Percentiles rank a stretch among this genome's conserved stretches.
Evolutionary conservation across 2,113 vertebrate species (phyloP).

Genomic region (Centropus unirufus): DNA sequence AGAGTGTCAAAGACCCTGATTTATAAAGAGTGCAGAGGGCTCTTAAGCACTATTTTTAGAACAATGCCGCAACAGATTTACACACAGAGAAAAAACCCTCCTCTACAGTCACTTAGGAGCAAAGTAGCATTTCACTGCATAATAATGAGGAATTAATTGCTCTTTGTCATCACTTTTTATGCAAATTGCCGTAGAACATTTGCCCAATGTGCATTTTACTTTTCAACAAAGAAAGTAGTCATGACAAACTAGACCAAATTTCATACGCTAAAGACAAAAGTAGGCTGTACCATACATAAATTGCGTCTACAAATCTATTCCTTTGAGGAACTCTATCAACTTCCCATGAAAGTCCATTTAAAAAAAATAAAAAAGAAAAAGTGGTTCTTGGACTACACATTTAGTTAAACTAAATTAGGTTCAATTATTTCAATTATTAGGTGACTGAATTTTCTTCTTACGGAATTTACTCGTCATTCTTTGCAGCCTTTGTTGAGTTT

Average conservation of each 20-base stretch:
- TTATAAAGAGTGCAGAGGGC: constrained; percentile 79
- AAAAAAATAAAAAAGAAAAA: neutral
- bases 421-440: constrained; percentile 19
- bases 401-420: constrained; percentile 24
- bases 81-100: constrained; percentile 54
- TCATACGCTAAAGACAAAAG: constrained; percentile 71
- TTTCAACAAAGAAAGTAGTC: constrained; percentile 80
- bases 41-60: constrained; percentile 81
- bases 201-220: constrained; percentile 78
- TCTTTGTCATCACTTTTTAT: constrained; percentile 84
- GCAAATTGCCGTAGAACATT: constrained; percentile 77
- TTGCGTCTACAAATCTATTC: constrained; percentile 57
- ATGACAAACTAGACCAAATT: constrained; percentile 75
- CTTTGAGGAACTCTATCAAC: constrained; percentile 38
- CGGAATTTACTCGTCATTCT: neutral
- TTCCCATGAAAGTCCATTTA: constrained; percentile 21
- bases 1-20: constrained; percentile 75
- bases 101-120: constrained; percentile 77
- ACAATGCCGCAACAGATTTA: constrained; percentile 78
- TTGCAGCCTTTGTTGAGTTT: neutral
- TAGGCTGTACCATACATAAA: constrained; percentile 65
- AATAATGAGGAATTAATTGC: constrained; percentile 82
- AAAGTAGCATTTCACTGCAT: constrained; percentile 80
- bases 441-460: constrained; percentile 24
- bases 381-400: neutral